A percentile compares a stretch with the other conserved stretches of the same genome.
Conservation (phyloP, 2,113 vertebrate genomes). For the Eulemur macaco region DNA sequence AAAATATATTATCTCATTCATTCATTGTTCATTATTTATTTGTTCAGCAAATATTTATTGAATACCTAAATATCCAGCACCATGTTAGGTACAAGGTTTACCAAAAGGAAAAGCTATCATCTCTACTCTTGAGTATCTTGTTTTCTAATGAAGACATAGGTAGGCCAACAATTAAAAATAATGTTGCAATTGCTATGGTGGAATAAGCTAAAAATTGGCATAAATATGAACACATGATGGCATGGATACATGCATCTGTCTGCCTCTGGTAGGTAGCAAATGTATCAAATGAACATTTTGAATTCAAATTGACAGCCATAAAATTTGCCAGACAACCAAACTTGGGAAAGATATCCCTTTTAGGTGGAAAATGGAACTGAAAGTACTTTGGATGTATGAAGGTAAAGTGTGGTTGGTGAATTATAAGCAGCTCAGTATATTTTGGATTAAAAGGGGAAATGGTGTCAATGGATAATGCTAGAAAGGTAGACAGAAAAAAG, state of each 20-base stretch:
- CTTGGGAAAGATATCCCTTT: neutral
- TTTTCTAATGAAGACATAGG: neutral
- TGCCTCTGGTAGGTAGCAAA: neutral
- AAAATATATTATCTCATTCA: neutral
- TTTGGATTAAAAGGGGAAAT: neutral
- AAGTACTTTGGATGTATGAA: neutral
- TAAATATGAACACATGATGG: neutral
- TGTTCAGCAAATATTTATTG: neutral
- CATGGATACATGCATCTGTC: neutral
- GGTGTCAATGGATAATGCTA: neutral
- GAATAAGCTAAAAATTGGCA: neutral
- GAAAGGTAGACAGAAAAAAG: neutral
- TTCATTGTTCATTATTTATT: neutral
- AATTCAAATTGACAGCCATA: neutral
- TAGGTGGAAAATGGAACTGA: neutral
- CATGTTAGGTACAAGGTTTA: neutral
- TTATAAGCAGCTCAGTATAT: neutral
- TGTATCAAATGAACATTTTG: neutral
- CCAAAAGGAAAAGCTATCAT: neutral
- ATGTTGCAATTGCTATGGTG: neutral
- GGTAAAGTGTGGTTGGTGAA: neutral
- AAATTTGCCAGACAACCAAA: neutral
- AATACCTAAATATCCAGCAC: neutral
- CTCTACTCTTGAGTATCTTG: neutral
- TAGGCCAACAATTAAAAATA: neutral